Evolutionary conservation across 2,888 invertebrate species (phyloP).

Genomic region (Thera britannica): DNA sequence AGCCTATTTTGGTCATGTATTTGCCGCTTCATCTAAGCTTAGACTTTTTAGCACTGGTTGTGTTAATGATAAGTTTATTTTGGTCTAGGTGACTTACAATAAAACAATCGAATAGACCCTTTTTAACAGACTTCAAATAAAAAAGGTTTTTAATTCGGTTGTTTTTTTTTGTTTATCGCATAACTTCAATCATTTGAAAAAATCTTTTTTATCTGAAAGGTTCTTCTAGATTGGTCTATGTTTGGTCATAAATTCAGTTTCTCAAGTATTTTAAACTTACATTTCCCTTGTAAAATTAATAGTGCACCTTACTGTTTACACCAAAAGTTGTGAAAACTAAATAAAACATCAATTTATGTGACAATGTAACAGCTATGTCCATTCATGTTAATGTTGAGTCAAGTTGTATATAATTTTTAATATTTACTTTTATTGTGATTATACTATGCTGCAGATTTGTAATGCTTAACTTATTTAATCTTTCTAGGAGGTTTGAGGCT

Average conservation of each 20-base stretch:
- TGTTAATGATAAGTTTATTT: no score
- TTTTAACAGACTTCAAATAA: no score
- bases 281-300: not conserved
- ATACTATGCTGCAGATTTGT: constrained; percentile 46
- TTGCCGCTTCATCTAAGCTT: not conserved
- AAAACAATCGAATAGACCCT: no score
- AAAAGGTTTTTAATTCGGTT: no score
- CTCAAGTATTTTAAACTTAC: no score
- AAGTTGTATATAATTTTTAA: constrained; percentile 61
- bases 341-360: constrained; percentile 52
- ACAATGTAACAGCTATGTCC: constrained; percentile 52
- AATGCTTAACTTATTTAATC: constrained; percentile 28
- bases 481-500: constrained; percentile 9
- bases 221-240: no score
- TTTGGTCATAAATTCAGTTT: no score
- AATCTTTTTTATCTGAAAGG: no score
- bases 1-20: not conserved
- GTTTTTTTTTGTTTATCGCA: no score
- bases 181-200: no score
- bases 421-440: constrained; percentile 53
- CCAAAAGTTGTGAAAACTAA: constrained; percentile 27
- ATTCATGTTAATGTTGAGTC: constrained; percentile 48
- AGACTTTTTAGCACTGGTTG: not conserved
- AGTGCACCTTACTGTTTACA: constrained; percentile 28
- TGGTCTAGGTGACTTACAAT: no score